Conservation (phyloP, 2,797 vertebrate genomes). For the Chiroxiphia lanceolata region DNA sequence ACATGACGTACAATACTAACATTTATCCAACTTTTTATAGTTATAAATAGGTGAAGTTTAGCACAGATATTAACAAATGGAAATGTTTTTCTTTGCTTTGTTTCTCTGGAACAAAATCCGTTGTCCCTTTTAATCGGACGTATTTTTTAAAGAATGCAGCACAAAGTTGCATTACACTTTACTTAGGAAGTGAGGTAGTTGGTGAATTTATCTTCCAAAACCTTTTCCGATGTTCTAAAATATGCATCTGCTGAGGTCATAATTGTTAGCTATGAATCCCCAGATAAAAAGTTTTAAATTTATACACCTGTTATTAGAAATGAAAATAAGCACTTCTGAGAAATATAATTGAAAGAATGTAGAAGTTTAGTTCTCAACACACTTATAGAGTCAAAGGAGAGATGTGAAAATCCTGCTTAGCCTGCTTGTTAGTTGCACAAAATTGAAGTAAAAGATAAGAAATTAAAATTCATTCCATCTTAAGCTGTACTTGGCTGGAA, state of each 20-base stretch:
- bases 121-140: background rate
- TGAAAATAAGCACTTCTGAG: background rate
- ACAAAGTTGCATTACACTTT: background rate
- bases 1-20: background rate
- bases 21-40: background rate
- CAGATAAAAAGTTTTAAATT: background rate
- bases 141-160: background rate
- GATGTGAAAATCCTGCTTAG: background rate
- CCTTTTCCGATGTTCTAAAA: background rate
- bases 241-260: background rate
- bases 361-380: background rate
- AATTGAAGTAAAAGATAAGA: background rate
- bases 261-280: background rate
- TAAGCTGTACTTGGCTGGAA: background rate
- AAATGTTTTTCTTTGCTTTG: background rate
- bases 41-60: background rate
- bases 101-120: background rate
- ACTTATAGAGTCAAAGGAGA: accelerated
- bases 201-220: background rate
- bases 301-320: background rate
- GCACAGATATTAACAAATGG: background rate
- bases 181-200: background rate
- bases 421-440: background rate
- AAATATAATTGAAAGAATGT: background rate
- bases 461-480: background rate